Conservation (phyloP, 1,140 invertebrate genomes). For the Tenebrio molitor region DNA sequence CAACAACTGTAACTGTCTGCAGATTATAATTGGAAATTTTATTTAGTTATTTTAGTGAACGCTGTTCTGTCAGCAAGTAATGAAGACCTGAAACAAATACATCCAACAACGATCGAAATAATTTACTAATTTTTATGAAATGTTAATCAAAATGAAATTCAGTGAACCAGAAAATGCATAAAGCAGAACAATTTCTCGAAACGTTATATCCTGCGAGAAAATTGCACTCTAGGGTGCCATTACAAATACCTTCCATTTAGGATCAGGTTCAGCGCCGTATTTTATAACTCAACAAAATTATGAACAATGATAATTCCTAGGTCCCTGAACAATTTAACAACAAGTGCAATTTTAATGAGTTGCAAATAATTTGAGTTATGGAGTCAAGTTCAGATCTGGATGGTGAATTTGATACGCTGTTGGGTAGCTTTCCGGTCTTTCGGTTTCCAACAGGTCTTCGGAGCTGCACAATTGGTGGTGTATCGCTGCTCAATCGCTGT, state of each 20-base stretch:
- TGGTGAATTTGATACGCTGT: neutral
- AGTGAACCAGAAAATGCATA: constrained; percentile 37
- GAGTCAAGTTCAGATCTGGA: no score
- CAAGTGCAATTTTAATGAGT: constrained; percentile 12
- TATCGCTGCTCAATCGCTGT: constrained; percentile 29
- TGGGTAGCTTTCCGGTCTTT: neutral
- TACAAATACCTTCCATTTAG: constrained; percentile 29
- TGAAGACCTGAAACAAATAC: no score
- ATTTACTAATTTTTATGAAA: constrained; percentile 20
- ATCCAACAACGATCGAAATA: no score
- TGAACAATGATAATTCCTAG: constrained; percentile 33
- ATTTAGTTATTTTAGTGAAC: no score
- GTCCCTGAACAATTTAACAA: constrained; percentile 12
- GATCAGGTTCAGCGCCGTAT: constrained; percentile 31
- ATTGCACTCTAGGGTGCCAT: constrained; percentile 43
- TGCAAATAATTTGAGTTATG: constrained; percentile 4
- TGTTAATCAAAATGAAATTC: constrained; percentile 7
- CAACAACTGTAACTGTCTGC: no score
- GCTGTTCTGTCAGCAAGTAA: no score
- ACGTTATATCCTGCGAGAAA: constrained; percentile 30
- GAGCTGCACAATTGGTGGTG: neutral
- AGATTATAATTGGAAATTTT: no score
- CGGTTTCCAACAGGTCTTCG: constrained; percentile 22
- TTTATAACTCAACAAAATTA: constrained; percentile 30
- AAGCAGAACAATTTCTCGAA: constrained; percentile 40